These are phyloP conservation scores for Bombyx mandarina DNA, from an alignment of 1,140 invertebrate genomes.

Conservation along the genomic window DNA sequence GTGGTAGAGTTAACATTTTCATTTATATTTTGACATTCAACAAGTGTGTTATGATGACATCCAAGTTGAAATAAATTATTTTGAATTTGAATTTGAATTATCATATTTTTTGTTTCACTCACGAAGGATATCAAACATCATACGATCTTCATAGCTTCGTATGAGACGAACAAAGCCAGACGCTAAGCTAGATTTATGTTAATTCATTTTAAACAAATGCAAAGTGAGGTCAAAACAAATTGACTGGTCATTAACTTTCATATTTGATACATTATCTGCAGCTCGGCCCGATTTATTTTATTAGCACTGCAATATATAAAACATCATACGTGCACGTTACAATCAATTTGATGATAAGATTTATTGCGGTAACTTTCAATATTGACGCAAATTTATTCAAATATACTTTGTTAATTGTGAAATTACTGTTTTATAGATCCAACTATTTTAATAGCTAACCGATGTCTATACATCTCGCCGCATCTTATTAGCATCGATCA, in stretches of 20 bases:
- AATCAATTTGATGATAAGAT: constrained; percentile 50
- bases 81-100: too few species aligned
- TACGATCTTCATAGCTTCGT: too few species aligned
- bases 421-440: constrained; percentile 38
- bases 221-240: constrained; percentile 6
- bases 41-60: too few species aligned
- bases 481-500: constrained; percentile 18
- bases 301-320: constrained; percentile 30
- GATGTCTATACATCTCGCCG: constrained; percentile 47
- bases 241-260: constrained; percentile 22
- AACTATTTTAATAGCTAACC: constrained; percentile 51
- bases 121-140: too few species aligned
- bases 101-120: too few species aligned
- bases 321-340: constrained; percentile 22
- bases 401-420: constrained; percentile 53
- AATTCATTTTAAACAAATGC: too few species aligned
- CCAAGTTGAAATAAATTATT: too few species aligned
- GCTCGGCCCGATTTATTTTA: constrained; percentile 25
- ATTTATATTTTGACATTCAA: too few species aligned
- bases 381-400: constrained; percentile 63
- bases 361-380: constrained; percentile 45
- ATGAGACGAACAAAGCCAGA: too few species aligned
- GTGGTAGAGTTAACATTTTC: too few species aligned
- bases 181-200: too few species aligned
- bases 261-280: constrained; percentile 22